Evolutionary conservation across 2,797 vertebrate genomes (phyloP), one percentile per base, ranked within the genome.

Genomic region (Triplophysa yarkandensis): DNA sequence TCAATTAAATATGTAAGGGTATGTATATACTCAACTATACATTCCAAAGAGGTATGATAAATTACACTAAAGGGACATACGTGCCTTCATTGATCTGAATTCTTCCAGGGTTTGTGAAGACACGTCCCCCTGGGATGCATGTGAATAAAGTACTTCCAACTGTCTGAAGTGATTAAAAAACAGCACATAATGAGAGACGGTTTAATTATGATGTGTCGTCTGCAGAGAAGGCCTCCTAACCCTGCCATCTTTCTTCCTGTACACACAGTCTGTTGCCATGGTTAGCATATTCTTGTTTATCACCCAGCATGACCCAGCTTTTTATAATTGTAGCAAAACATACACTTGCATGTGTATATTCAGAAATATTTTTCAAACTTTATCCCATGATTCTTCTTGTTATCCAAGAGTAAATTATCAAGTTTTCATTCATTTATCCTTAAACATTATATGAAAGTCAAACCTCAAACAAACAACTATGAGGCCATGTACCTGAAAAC

Each of bases 111-210:
- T 52, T 52, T 10, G 11, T 52, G 4, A 25, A 52, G 19, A 52
- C 19, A 52, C 27, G 50, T 6, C 23, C 50, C 25, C 23, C 50
- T 27, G 11, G 13, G 13, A 54, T 25, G 23, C 21, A 54, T 25
- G 9, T 52, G 21, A 25, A 54, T 27, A 46, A 46, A 19, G 19
- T n/a, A 46, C 44, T 17, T 14, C 16, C 17, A 44, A 44, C 41
- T 46, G 17, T n/a, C 44, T 46, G 17, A 46, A 46, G 44, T 46
- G 44, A 46, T 46, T 46, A 46, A 46, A n/a, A 46, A 46, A 46
- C 44, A 19, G 17, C 17, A 46, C 1, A 17, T n/a, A 46, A 46
- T 44, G 44, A 46, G 17, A 46, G 17, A 46, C 19, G 44, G 7
- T n/a, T 17, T 46, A 46, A 46, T 46, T 46, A 46, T 46, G 44